Base-by-base conservation (phyloP, 2,888 invertebrate genomes). In the Nycteola revayana region DNA sequence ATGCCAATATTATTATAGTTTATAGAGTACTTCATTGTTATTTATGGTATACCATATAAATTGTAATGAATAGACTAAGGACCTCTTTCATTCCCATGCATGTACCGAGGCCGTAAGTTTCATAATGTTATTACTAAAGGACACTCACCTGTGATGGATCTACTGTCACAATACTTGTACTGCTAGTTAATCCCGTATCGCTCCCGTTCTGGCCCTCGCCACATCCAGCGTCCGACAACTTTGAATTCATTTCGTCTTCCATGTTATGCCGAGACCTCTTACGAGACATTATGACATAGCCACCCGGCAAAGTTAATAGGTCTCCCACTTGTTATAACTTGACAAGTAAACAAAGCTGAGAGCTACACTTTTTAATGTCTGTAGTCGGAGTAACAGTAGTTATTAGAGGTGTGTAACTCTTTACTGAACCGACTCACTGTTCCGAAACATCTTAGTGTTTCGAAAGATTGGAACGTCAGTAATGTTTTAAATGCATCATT, bases 281-380 rank as follows among this genome's bases (percentile, higher is more conserved):
- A 20, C 86, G 85, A 48, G 87, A 86, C 86, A 87, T 88, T 74
- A 69, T 85, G 57, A 75, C 83, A 84, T 84, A 34, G 49, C 49
- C 58, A 44, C 45, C 46, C 55, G 49, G 52, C 53, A 25, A 35
- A 35, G 31, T 37, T 21, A 2, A 7, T 2, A 3, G n/a, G 21
- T 21, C 21, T 5, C n/a, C n/a, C 7, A 7, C 21, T 21, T n/a
- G 7, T 2, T 7, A 21, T 7, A 3, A 21, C 21, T 21, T n/a
- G n/a, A 42, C 43, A 44, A 21, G 20, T 24, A 20, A 36, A 22
- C 21, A 35, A 29, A 9, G 20, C 7, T 14, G 20, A 17, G 24
- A 5, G 14, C 28, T 24, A 7, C 28, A 34, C 32, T 43, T 40
- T 32, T 31, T 25, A 7, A n/a, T n/a, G n/a, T n/a, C 8, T 5